A percentile compares a stretch with the other conserved stretches of the same genome.
Evolutionary conservation across 2,113 vertebrate species (phyloP).

Genomic region (Sialia sialis): DNA sequence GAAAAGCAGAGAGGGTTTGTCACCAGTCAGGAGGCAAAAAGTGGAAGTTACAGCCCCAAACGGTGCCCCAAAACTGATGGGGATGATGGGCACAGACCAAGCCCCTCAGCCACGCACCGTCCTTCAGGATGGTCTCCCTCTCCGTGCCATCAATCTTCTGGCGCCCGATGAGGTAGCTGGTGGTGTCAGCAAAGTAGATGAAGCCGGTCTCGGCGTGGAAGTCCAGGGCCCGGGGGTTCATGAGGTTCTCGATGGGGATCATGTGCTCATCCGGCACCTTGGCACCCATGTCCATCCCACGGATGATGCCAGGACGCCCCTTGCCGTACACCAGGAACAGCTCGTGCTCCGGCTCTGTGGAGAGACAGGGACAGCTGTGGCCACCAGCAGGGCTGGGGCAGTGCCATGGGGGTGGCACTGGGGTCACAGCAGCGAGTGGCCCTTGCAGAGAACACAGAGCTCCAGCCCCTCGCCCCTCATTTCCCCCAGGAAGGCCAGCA

Average conservation of each 20-base stretch:
- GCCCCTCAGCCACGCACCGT: constrained; percentile 69
- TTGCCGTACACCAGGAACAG: constrained; percentile 94
- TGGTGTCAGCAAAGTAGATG: constrained; percentile 96
- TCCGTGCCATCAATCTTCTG: constrained; percentile 95
- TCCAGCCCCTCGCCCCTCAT: accelerated
- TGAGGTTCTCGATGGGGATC: constrained; percentile 97
- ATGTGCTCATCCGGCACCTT: constrained; percentile 95
- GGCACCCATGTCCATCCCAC: constrained; percentile 95
- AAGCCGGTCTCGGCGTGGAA: constrained; percentile 91
- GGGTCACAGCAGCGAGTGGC: neutral
- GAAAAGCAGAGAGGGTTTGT: accelerated
- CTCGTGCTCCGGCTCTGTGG: constrained; percentile 90
- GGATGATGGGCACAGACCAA: too few relatives aligned
- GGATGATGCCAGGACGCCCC: constrained; percentile 92
- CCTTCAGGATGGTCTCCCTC: constrained; percentile 91
- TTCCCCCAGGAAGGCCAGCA: neutral
- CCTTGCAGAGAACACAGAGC: neutral
- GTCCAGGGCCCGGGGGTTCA: constrained; percentile 94
- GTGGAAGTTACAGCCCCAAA: neutral
- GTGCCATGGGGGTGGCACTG: accelerated
- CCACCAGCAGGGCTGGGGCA: neutral
- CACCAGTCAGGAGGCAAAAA: neutral
- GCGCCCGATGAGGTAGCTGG: constrained; percentile 92
- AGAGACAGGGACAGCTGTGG: neutral
- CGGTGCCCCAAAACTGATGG: accelerated